Base-by-base conservation (phyloP, 2,113 vertebrate species). In the Alectura lathami region DNA sequence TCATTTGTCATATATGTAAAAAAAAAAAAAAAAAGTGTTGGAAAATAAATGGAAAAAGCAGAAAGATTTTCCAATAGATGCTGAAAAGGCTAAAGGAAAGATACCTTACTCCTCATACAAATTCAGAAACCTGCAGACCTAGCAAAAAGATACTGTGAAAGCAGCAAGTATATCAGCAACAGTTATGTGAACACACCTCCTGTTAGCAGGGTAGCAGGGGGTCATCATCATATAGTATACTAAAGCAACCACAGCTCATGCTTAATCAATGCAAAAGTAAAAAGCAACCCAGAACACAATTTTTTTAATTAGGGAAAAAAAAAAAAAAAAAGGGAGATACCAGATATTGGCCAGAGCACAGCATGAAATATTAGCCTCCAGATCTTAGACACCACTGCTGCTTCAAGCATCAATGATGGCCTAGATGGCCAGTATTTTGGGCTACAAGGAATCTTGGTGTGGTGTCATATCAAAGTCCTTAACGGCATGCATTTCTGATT, bases 141-240 rank as follows among this genome's bases (percentile, higher is more conserved):
- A 67, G 78, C 2, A 29, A 74, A 67, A 82, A 75, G 3, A 26
- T 67, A 36, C 8, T 20, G 4, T 56, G 22, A 43, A 93, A 72
- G 14, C 6, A 57, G 11, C 10, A 84, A 43, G 0, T 57, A 15
- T 26, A 89, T 32, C 59, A 70, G 6, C 18, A 50, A 18, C 5
- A 9, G 42, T 68, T 26, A 51, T 13, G 23, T 3, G 0, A 70
- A 36, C 0, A 2, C 16, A 59, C 15, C 9, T 87, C 18, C 20
- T 5, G 0, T 14, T 67, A 26, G 67, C 30, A 68, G 7, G 50
- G 1, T 67, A 26, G 67, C 30, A 68, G 7, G 50, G 1, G 9
- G 53, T 57, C 24, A 62, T 42, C 13, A 54, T 40, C 8, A 57
- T 36, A 40, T 64, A 56, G 11, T 15, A 5, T 13, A 22, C 5